Base-by-base conservation (phyloP, 2,888 invertebrate species). In the Clistopyga incitator region DNA sequence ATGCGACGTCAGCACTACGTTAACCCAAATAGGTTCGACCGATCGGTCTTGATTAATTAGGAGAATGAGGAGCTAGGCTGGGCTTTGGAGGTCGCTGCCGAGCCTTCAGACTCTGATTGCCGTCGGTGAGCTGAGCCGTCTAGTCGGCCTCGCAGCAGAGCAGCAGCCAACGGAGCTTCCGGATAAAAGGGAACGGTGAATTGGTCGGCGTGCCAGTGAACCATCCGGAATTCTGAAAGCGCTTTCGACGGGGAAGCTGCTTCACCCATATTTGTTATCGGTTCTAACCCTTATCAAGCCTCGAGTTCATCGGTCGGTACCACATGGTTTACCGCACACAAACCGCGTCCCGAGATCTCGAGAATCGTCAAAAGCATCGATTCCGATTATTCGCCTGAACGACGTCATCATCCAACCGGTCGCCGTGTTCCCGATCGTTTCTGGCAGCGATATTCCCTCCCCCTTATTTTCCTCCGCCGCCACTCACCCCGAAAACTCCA, bases 11-110 rank as follows among this genome's bases (percentile, higher is more conserved):
- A 88, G 90, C 89, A 88, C 81, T 86, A 81, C 89, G 88, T 88
- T 88, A 89, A 87, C 88, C 88, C 86, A 89, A 89, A 91, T 90
- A 87, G 89, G 89, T 86, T 85, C 86, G 87, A 90, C 89, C 91
- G 90, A 91, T 91, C 91, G 90, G 90, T 90, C 89, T 88, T 89
- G 89, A 91, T 91, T 91, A 91, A 91, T 91, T 91, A 91, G 90
- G 88, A 88, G 87, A 87, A 88, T 80, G 68, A 71, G 34, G 65
- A 74, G 68, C 38, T 47, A 42, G 74, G 54, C 38, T 34, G 25
- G 42, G 38, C 52, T 18, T 45, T 18, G n/a, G 15, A 45, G 68
- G 29, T 29, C 75, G 11, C 54, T 61, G 61, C 15, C 61, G 56
- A 64, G 52, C 52, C 72, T 61, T 68, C 50, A 25, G 65, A 76